phyloP scores from a whole-genome alignment of 2,888 invertebrate species.

The Blera fallax region DNA sequence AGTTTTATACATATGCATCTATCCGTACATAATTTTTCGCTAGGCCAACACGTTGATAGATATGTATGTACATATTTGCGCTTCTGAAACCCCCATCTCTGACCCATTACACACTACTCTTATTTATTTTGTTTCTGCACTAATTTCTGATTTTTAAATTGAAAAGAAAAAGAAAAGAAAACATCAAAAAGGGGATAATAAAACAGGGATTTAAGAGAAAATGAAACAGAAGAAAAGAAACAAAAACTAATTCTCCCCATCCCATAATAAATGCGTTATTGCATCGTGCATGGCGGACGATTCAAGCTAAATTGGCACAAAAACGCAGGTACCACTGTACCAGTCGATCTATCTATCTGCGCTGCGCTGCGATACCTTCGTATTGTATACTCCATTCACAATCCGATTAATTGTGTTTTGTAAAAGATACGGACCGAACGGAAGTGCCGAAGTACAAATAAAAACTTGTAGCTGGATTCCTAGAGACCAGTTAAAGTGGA shows the following conservation, averaged over 20 bases:
- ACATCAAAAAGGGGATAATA: constrained; percentile 19
- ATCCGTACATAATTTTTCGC: constrained; percentile 3
- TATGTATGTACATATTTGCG: no score
- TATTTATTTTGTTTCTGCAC: constrained; percentile 3
- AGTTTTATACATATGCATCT: neutral
- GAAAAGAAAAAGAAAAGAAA: neutral
- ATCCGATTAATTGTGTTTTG: neutral
- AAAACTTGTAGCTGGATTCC: constrained; percentile 12
- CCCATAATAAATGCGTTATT: neutral
- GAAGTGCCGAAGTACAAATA: constrained; percentile 33
- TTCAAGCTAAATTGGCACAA: constrained; percentile 35
- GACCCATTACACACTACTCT: neutral
- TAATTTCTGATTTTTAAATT: constrained; percentile 19
- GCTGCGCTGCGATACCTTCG: neutral
- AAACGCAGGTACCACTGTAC: neutral
- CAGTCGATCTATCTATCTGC: neutral
- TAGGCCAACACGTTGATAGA: constrained; percentile 10
- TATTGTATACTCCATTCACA: constrained; percentile 12
- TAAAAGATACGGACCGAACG: constrained; percentile 22
- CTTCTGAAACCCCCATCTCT: constrained; percentile 6
- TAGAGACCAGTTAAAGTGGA: neutral
- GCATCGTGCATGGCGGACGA: neutral
- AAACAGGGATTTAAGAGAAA: neutral
- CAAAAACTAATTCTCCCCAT: constrained; percentile 9
- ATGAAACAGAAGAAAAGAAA: neutral